Base-by-base conservation (phyloP, 2,888 invertebrate species). In the Hirtodrosophila trivittata region DNA sequence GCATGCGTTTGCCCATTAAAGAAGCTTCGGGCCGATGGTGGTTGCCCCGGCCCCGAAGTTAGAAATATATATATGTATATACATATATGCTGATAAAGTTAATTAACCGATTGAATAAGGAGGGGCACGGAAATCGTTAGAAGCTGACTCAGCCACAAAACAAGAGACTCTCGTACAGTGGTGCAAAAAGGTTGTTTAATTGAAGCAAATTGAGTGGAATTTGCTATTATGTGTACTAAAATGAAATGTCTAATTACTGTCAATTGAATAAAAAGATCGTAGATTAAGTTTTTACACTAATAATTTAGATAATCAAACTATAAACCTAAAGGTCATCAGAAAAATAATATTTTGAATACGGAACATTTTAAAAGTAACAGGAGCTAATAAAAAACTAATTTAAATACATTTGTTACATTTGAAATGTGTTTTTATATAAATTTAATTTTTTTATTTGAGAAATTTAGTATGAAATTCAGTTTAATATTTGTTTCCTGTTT, bases 71-170 rank as follows among this genome's bases (percentile, higher is more conserved):
- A 21, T 21, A 21, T 21, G 5, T 37, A 26, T 16, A 30, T 13
- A 14, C 8, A 0, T 69, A 66, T 70, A 66, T 56, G 67, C 77
- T 86, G 86, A 86, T 81, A 86, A 84, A 81, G 85, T 86, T 67
- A 81, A 81, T 84, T 81, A 84, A 71, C 75, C 58, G 56, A 55
- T 67, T 68, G 60, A 55, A 59, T 30, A 58, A 67, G 46, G 56
- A 62, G 76, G 73, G 72, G 74, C 66, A 65, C 52, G 55, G 50
- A 80, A 83, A 69, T 83, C 49, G 60, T 86, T 80, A 84, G 80
- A 84, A 64, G 86, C 85, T 80, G 80, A 80, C 63, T 86, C 86
- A 80, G 74, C 50, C 72, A 41, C 16, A 66, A 58, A 45, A 52
- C 45, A 41, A 66, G 55, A 76, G 51, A 38, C 49, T 55, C 69